Conservation (phyloP, 2,797 vertebrate species). For the Labeo calbasu region DNA sequence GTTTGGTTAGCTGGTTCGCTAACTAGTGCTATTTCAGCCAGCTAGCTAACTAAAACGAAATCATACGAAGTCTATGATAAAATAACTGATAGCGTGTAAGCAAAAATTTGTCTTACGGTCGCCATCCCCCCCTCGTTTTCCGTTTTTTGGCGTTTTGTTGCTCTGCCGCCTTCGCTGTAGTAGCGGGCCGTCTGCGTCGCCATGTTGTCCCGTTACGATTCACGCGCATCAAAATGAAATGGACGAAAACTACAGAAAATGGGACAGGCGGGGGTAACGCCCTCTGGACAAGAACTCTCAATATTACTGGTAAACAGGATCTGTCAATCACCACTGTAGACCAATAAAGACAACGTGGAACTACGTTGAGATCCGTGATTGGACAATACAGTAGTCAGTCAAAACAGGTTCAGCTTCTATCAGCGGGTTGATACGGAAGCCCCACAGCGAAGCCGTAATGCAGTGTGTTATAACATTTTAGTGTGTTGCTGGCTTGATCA, state of each 20-base stretch:
- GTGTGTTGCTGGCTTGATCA: background rate
- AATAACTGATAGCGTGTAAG: background rate
- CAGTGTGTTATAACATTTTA: too few relatives aligned
- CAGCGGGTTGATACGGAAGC: background rate
- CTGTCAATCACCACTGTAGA: background rate
- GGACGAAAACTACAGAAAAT: slow-evolving; percentile 55
- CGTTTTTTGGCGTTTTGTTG: slow-evolving; percentile 92
- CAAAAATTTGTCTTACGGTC: slow-evolving; percentile 51
- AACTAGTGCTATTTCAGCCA: background rate
- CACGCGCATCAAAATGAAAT: slow-evolving; percentile 52
- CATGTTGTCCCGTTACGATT: slow-evolving; percentile 80
- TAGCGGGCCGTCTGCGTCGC: slow-evolving; percentile 84
- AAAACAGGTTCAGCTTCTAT: background rate
- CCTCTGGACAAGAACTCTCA: background rate
- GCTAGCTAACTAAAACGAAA: background rate
- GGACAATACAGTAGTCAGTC: background rate
- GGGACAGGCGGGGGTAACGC: slow-evolving; percentile 6
- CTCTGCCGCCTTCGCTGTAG: slow-evolving; percentile 91
- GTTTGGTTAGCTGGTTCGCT: slow-evolving; percentile 30
- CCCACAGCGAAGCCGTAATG: background rate
- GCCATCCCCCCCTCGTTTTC: slow-evolving; percentile 84
- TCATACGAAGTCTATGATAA: background rate
- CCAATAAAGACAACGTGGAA: background rate
- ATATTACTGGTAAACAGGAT: background rate
- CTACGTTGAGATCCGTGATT: background rate